Evolutionary conservation across 1,140 invertebrate genomes (phyloP).

Genomic region (Panulirus ornatus): DNA sequence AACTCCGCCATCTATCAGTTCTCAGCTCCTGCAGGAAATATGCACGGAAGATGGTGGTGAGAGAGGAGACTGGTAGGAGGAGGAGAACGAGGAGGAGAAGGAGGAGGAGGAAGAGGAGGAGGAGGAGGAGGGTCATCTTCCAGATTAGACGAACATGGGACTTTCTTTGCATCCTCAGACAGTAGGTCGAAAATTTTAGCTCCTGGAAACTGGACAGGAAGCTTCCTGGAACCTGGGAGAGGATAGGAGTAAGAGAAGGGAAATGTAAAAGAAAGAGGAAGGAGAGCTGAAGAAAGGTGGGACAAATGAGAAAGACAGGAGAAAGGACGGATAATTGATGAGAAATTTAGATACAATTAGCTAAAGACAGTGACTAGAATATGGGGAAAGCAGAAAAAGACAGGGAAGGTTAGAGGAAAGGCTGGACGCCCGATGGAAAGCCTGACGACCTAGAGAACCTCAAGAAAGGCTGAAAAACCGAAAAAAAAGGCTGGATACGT

Average conservation of each 20-base stretch:
- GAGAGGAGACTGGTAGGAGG: background rate
- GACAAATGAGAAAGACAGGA: background rate
- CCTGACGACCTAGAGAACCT: too few relatives aligned
- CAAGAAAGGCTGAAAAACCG: too few relatives aligned
- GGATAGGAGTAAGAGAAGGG: background rate
- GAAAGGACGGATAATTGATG: background rate
- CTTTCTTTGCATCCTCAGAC: too few relatives aligned
- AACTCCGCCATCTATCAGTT: background rate
- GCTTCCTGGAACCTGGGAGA: too few relatives aligned
- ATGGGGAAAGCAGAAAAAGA: background rate
- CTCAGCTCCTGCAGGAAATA: constrained; percentile 12
- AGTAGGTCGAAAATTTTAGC: too few relatives aligned
- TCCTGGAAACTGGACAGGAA: too few relatives aligned
- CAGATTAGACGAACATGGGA: too few relatives aligned
- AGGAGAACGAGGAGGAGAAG: background rate
- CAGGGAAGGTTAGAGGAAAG: background rate
- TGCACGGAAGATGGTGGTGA: background rate
- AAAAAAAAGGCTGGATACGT: too few relatives aligned
- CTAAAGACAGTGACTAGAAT: too few relatives aligned
- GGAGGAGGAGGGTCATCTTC: too few relatives aligned
- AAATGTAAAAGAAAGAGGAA: background rate
- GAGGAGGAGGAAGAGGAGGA: background rate
- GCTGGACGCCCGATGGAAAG: background rate
- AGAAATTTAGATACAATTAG: background rate
- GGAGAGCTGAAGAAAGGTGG: background rate